A percentile compares a stretch with the other conserved stretches of the same genome.
These are phyloP conservation scores for Teleiodes luculella DNA, from an alignment of 2,888 invertebrate genomes.

Conservation along the genomic window DNA sequence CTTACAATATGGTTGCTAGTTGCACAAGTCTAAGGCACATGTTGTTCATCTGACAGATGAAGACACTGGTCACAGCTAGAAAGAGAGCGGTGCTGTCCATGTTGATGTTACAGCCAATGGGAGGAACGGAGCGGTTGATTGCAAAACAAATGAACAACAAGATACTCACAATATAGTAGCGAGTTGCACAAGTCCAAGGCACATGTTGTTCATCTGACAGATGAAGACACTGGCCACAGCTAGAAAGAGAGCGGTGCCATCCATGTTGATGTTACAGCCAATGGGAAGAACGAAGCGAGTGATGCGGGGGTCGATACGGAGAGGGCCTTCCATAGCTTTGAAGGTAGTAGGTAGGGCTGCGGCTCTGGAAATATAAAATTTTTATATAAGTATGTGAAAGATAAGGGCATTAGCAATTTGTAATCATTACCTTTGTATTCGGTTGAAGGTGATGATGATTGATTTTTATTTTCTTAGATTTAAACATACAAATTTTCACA, in stretches of 20 bases:
- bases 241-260: constrained; percentile 93
- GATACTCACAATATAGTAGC: constrained; percentile 89
- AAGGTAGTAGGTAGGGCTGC: constrained; percentile 94
- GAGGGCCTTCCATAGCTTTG: constrained; percentile 90
- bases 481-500: too few relatives aligned
- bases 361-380: constrained; percentile 77
- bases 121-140: constrained; percentile 89
- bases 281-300: constrained; percentile 93
- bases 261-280: constrained; percentile 96
- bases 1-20: constrained; percentile 91
- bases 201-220: constrained; percentile 92
- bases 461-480: too few relatives aligned
- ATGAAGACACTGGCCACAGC: constrained; percentile 93
- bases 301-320: constrained; percentile 88
- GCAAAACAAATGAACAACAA: neutral
- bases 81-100: constrained; percentile 96
- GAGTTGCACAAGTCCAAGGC: constrained; percentile 88
- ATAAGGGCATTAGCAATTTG: too few relatives aligned
- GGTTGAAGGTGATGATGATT: too few relatives aligned
- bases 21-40: constrained; percentile 89
- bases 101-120: constrained; percentile 94
- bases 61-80: constrained; percentile 92
- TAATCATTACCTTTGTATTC: too few relatives aligned
- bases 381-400: too few relatives aligned
- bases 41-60: constrained; percentile 93